Evolutionary conservation across 2,113 vertebrate species (phyloP).

Genomic region (Emydocephalus ijimae): DNA sequence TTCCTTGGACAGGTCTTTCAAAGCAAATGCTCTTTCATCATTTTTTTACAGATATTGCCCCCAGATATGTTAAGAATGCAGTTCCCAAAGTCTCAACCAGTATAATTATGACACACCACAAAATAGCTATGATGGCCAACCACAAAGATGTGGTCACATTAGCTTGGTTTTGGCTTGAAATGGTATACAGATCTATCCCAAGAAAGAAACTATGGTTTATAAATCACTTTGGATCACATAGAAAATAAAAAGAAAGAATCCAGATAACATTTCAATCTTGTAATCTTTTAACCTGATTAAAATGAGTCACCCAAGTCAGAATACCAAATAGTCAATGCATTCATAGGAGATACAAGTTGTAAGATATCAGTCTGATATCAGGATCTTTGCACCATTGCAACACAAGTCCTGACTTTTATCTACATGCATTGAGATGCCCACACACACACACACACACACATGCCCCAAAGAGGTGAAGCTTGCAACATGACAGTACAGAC

Average conservation of each 20-base stretch:
- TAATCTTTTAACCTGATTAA: neutral
- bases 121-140: neutral
- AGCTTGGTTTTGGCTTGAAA: neutral
- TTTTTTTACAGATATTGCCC: neutral
- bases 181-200: neutral
- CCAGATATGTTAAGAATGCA: neutral
- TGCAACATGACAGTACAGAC: neutral
- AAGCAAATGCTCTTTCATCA: neutral
- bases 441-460: neutral
- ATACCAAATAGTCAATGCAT: neutral
- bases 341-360: neutral
- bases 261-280: neutral
- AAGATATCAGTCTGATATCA: neutral
- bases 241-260: neutral
- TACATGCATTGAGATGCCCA: neutral
- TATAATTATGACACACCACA: neutral
- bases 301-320: neutral
- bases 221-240: neutral
- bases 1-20: neutral
- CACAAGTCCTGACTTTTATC: neutral
- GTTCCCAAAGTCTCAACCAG: neutral
- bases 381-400: neutral
- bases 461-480: neutral
- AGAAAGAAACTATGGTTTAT: neutral
- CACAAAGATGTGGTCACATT: neutral